phyloP scores from a whole-genome alignment of 2,797 vertebrate species.

The Triplophysa yarkandensis region DNA sequence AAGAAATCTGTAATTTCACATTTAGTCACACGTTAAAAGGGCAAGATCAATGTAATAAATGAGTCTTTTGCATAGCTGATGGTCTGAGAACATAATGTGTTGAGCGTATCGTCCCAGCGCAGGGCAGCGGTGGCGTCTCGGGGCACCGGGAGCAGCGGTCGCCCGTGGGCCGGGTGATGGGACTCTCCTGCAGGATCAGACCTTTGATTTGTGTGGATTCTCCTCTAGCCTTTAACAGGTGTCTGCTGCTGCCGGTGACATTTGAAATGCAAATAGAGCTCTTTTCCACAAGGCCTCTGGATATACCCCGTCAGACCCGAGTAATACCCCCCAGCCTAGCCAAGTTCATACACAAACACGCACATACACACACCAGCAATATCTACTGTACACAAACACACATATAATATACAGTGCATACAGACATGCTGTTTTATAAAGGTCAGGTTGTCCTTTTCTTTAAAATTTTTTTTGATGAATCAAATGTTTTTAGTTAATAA shows the following conservation, averaged over 20 bases:
- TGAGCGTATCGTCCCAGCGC: slow-evolving; percentile 9
- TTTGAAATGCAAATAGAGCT: slow-evolving; percentile 69
- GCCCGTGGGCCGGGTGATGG: slow-evolving; percentile 54
- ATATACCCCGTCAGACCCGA: slow-evolving; percentile 57
- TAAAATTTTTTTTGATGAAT: neutral
- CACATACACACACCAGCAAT: neutral
- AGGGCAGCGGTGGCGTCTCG: slow-evolving; percentile 33
- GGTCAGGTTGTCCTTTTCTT: neutral
- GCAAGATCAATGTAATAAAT: neutral
- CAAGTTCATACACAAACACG: slow-evolving; percentile 21
- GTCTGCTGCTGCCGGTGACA: slow-evolving; percentile 62
- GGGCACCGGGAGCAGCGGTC: slow-evolving; percentile 25
- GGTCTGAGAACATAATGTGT: slow-evolving; percentile 18
- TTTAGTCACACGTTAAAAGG: slow-evolving; percentile 9
- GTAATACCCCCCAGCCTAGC: slow-evolving; percentile 52
- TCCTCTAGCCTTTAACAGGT: slow-evolving; percentile 63
- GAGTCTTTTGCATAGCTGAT: slow-evolving; percentile 18
- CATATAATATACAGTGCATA: slow-evolving; percentile 1
- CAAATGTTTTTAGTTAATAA: neutral
- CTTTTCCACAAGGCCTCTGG: slow-evolving; percentile 60
- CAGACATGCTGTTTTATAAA: slow-evolving; percentile 2
- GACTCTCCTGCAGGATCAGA: slow-evolving; percentile 62
- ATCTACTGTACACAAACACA: slow-evolving; percentile 22
- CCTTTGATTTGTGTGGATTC: slow-evolving; percentile 64
- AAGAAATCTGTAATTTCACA: slow-evolving; percentile 11